Evolutionary conservation across 2,113 vertebrate genomes (phyloP).

Genomic region (Turdus rufiventris): DNA sequence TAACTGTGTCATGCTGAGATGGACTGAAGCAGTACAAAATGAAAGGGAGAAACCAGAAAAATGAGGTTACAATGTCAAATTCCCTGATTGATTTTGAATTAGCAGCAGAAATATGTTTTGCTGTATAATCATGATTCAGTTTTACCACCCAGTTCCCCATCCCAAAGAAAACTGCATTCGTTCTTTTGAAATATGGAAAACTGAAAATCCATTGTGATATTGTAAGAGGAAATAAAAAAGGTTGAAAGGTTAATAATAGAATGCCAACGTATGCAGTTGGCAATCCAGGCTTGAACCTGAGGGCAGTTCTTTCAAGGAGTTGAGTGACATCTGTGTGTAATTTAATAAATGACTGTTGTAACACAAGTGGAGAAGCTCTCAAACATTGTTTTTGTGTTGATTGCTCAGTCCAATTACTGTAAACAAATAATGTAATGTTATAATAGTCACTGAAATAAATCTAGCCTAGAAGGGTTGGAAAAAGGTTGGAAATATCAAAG

Average conservation of each 20-base stretch:
- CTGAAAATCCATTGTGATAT: neutral
- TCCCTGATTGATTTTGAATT: neutral
- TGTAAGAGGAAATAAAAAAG: neutral
- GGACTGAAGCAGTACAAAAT: neutral
- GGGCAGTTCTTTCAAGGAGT: conserved; percentile 31
- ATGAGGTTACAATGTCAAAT: neutral
- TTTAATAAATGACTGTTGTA: conserved; percentile 58
- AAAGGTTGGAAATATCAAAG: conserved; percentile 38
- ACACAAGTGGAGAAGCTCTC: conserved; percentile 36
- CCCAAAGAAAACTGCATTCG: neutral
- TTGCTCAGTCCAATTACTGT: conserved; percentile 50
- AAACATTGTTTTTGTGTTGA: conserved; percentile 50
- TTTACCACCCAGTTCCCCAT: neutral
- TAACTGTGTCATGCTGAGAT: neutral
- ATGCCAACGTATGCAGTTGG: conserved; percentile 25
- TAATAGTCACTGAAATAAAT: conserved; percentile 40
- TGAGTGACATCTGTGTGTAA: conserved; percentile 48
- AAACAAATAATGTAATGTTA: conserved; percentile 49
- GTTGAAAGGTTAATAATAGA: conserved; percentile 21
- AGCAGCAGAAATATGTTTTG: neutral
- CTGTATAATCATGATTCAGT: neutral
- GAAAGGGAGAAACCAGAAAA: neutral
- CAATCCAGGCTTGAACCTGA: conserved; percentile 44
- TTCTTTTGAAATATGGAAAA: neutral
- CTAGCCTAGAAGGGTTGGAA: neutral